Conservation (phyloP, 2,797 vertebrate genomes). For the Champsocephalus esox region DNA sequence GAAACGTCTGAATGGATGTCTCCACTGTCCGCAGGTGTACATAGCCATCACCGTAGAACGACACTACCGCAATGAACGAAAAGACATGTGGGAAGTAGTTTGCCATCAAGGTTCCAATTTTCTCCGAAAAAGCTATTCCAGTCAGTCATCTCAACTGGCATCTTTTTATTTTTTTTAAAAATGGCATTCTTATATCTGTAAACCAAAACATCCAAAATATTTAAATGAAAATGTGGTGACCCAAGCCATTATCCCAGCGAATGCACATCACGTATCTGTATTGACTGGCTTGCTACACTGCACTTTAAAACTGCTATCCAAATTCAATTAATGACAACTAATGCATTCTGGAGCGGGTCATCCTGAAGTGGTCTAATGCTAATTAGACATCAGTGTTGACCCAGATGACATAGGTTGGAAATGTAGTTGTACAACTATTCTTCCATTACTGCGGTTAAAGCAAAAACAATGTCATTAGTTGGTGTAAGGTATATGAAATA, state of each 20-base stretch:
- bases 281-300: conserved; percentile 46
- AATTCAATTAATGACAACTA: conserved; percentile 81
- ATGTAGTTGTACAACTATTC: conserved; percentile 20
- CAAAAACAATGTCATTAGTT: background rate
- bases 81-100: background rate
- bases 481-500: background rate
- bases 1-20: conserved; percentile 78
- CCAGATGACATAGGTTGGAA: conserved; percentile 41
- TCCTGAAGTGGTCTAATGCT: conserved; percentile 45
- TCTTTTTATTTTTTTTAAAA: background rate
- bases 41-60: conserved; percentile 92
- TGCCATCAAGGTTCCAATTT: background rate
- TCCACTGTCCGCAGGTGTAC: conserved; percentile 86
- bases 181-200: background rate
- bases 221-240: background rate
- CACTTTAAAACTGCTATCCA: conserved; percentile 62
- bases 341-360: conserved; percentile 65
- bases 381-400: conserved; percentile 53
- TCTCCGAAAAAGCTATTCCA: background rate
- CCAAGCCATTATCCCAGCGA: conserved; percentile 8
- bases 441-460: background rate
- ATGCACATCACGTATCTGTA: conserved; percentile 40
- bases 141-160: background rate
- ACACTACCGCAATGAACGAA: conserved; percentile 78
- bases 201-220: background rate